Evolutionary conservation across 35 echinoderm and acorn worm species (phyloP).

Genomic region (Ophiothrix spiculata): DNA sequence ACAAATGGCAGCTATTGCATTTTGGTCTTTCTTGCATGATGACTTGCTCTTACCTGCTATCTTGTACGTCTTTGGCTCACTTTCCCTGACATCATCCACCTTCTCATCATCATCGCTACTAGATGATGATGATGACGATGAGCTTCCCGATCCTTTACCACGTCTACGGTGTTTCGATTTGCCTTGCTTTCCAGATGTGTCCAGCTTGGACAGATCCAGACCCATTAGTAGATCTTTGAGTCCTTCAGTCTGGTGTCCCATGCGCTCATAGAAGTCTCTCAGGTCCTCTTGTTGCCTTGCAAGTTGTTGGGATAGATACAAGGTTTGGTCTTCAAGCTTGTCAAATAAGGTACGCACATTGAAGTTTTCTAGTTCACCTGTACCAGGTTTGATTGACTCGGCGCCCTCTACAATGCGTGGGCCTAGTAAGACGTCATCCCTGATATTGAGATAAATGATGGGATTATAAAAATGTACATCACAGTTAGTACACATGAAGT

Average conservation of each 20-base stretch:
- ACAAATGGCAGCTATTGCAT: too few relatives aligned
- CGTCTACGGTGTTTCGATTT: constrained; percentile 9
- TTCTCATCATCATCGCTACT: not conserved
- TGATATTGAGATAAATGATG: too few relatives aligned
- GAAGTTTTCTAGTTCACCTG: constrained; percentile 74
- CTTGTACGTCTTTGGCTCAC: constrained; percentile 33
- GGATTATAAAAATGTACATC: too few relatives aligned
- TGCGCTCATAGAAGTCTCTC: constrained; percentile 87
- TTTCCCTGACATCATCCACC: not conserved
- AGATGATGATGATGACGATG: not conserved
- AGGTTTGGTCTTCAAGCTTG: constrained; percentile 93
- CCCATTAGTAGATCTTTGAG: constrained; percentile 81
- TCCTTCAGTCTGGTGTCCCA: constrained; percentile 95
- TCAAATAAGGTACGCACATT: constrained; percentile 94
- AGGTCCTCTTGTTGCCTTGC: constrained; percentile 94
- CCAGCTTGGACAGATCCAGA: constrained; percentile 77
- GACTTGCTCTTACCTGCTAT: constrained; percentile 54
- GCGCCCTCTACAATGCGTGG: constrained; percentile 53
- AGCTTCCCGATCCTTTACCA: constrained; percentile 9
- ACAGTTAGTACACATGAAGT: too few relatives aligned
- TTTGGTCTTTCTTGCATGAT: too few relatives aligned
- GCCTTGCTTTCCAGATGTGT: constrained; percentile 44
- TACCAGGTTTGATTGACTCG: constrained; percentile 10
- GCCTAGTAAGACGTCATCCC: constrained; percentile 38
- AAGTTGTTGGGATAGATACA: constrained; percentile 89